Conservation (phyloP, 2,888 invertebrate genomes). For the Dromius quadrimaculatus region DNA sequence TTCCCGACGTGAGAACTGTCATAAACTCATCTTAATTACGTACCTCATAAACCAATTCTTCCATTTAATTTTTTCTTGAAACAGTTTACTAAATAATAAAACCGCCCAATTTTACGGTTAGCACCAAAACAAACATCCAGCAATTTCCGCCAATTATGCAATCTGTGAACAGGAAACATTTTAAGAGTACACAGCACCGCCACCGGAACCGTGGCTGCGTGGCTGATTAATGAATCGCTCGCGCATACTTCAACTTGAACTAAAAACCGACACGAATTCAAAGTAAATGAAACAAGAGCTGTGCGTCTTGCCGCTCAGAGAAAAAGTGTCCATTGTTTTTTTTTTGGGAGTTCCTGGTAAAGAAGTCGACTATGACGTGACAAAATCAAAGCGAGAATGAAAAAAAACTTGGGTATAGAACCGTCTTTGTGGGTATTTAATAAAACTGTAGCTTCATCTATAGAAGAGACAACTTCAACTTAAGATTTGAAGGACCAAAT, state of each 20-base stretch:
- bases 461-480: no score
- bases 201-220: slow-evolving; percentile 33
- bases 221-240: slow-evolving; percentile 24
- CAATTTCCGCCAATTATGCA: slow-evolving; percentile 28
- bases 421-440: no score
- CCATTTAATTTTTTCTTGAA: no score
- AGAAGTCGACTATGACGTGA: not conserved
- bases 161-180: slow-evolving; percentile 24
- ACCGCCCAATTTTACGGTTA: slow-evolving; percentile 25
- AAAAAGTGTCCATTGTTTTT: not conserved
- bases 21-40: no score
- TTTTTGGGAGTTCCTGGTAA: slow-evolving; percentile 7
- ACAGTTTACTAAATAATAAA: slow-evolving; percentile 13
- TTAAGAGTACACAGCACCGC: slow-evolving; percentile 3
- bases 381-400: not conserved
- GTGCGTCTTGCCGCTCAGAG: not conserved
- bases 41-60: no score
- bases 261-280: slow-evolving; percentile 31
- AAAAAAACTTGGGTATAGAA: no score
- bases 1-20: no score
- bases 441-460: no score
- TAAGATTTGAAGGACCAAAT: no score
- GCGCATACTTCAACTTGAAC: not conserved
- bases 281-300: not conserved
- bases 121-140: slow-evolving; percentile 19